Evolutionary conservation across 2,888 invertebrate genomes (phyloP), one percentile per base, ranked within the genome.

Genomic region (Elgonia sp.): DNA sequence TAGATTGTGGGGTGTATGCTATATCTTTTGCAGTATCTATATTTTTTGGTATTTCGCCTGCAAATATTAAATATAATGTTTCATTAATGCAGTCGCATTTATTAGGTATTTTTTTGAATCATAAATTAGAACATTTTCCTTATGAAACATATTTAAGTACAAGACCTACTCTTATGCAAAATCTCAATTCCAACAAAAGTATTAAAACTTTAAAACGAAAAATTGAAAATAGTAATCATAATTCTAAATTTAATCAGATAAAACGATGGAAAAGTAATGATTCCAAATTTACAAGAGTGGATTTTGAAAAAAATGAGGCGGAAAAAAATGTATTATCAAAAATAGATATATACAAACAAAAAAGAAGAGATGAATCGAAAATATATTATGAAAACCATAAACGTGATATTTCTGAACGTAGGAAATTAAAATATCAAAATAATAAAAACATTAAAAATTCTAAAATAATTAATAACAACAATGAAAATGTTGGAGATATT

Each of bases 1-100:
- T 18, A 0, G 67, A 79, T 69, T 79, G 67, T 42, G 57, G 79
- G 1, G 70, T 70, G 10, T 70, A 50, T 53, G 69, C 55, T 9
- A 73, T 60, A 73, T 57, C 73, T 16, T 73, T 73, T 40, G 60
- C 57, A 42, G 62, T 62, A 57, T 73, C 72, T 16, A 20, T 75
- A 18, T 60, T 62, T 39, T 75, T 75, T 46, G 75, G 75, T 29
- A n/a, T 75, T n/a, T 62, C 60, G 62, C 75, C 60, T n/a, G 46
- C 62, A 55, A 39, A 55, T 20, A 39, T 72, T 39, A n/a, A 9
- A 55, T 72, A 72, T 18, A 12, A 12, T 20, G 8, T 46, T 62
- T 1, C 16, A 0, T 62, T 46, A 18, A 62, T 75, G 60, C 42
- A 62, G 18, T 14, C n/a, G 29, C 62, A 75, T 46, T 62, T 75